A percentile compares a stretch with the other conserved stretches of the same genome.
These are phyloP conservation scores for Coelopa pilipes DNA, from an alignment of 2,888 invertebrate species.

Conservation along the genomic window DNA sequence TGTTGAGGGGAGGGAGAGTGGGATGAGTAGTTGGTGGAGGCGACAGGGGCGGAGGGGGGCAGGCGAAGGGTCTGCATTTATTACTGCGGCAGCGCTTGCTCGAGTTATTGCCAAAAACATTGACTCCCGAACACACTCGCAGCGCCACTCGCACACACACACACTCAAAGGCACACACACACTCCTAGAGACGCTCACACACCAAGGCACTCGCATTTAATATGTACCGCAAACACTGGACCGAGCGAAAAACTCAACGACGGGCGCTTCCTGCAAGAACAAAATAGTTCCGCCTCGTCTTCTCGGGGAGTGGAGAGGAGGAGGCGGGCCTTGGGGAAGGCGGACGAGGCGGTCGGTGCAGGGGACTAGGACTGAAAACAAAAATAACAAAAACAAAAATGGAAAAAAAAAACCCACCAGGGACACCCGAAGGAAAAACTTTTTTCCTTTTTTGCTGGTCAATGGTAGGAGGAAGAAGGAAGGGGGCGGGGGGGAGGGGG, in stretches of 20 bases:
- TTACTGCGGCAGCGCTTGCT: slow-evolving; percentile 7
- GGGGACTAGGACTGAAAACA: background rate
- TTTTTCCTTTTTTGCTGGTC: background rate
- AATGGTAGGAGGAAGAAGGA: background rate
- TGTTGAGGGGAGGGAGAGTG: background rate
- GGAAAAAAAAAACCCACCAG: background rate
- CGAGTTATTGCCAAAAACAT: slow-evolving; percentile 5
- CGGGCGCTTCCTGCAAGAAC: background rate
- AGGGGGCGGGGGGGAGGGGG: no score
- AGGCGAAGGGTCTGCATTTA: background rate
- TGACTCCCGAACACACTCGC: no score
- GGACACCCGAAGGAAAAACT: background rate
- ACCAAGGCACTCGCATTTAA: background rate
- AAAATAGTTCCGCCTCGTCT: background rate
- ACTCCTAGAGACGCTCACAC: background rate
- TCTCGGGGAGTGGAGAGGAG: no score
- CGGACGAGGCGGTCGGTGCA: background rate
- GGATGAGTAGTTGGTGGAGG: no score
- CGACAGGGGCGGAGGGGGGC: background rate
- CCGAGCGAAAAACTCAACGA: background rate
- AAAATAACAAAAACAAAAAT: background rate
- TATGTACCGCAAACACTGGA: background rate
- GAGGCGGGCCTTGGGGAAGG: no score
- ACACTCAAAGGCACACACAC: background rate
- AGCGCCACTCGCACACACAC: no score